Base-by-base conservation (phyloP, 2,113 vertebrate species). In the Anthoscopus minutus region DNA sequence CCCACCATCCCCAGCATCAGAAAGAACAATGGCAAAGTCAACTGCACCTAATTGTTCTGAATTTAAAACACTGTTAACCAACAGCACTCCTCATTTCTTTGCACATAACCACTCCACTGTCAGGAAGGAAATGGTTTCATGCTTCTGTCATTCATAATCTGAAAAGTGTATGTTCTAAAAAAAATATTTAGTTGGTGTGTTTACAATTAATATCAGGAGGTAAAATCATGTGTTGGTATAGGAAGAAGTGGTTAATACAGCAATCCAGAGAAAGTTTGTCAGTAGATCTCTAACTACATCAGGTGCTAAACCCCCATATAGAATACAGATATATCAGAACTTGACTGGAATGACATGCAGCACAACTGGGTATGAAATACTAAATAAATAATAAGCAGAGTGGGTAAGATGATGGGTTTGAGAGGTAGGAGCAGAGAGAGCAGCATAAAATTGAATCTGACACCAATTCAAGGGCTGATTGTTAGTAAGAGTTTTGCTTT, bases 11-110 rank as follows among this genome's bases (percentile, higher is more conserved):
- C 92, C 93, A 96, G 95, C 94, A 96, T 96, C 92, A 95, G 85
- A 92, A 93, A 93, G 92, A 96, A 98, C 93, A 98, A 97, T 95
- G 94, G 96, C 93, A 77, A 98, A 95, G 96, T 97, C 95, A 98
- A 97, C 96, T 94, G 87, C 88, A 96, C 91, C 96, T 96, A 97
- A 97, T 97, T 95, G 96, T 97, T 96, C 93, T 89, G 92, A 94
- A 94, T 97, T 96, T 94, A 97, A 98, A 97, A 94, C 3, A 9
- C 71, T 85, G 94, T 94, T 96, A 98, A 96, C 94, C 83, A 96
- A 90, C 72, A 95, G 89, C 81, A 86, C 77, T 97, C 86, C 92
- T 95, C 93, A 80, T 96, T 92, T 94, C 93, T 96, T 96, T 93
- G 78, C 91, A 96, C 92, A 86, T 78, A 93, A 97, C 92, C 94